Evolutionary conservation across 2,888 invertebrate genomes (phyloP), one percentile per base, ranked within the genome.

Genomic region (Orthonychiurus folsomi): DNA sequence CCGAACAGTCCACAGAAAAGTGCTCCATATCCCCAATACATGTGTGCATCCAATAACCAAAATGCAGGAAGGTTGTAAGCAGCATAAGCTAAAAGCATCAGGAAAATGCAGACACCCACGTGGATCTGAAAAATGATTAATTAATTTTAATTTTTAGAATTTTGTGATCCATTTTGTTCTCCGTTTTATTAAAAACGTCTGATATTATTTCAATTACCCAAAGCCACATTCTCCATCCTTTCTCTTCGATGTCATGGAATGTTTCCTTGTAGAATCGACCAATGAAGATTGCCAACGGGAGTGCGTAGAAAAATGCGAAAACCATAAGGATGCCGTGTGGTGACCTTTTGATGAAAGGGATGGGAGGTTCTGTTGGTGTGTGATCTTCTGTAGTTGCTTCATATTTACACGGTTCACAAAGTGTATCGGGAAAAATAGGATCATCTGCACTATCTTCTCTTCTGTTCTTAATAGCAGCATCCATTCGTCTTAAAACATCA

Each of bases 181-280:
- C 9, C 37, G n/a, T n/a, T n/a, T n/a, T n/a, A n/a, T n/a, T n/a
- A n/a, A n/a, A n/a, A n/a, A n/a, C n/a, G n/a, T n/a, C n/a, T n/a
- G n/a, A n/a, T n/a, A n/a, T n/a, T n/a, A n/a, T n/a, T n/a, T n/a
- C n/a, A 9, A 5, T 57, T 57, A 57, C 57, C 20, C 20, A 24
- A n/a, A 57, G 26, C 57, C 57, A 57, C 3, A n/a, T 2, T 5
- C 57, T 21, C 15, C 23, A 20, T 3, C 28, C 26, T 3, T 23
- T 24, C 18, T 3, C 3, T 28, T 21, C 24, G 9, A 5, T 5
- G 15, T 3, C 23, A 12, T 21, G 24, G 15, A 21, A 57, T 12
- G 57, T 57, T 28, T 57, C 57, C 37, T 57, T 57, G 57, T 57
- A 57, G 20, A 25, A 57, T 57, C 37, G 3, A 12, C 25, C 27